Conservation (phyloP, 23 tunicate species). For the Clavelina lepadiformis region DNA sequence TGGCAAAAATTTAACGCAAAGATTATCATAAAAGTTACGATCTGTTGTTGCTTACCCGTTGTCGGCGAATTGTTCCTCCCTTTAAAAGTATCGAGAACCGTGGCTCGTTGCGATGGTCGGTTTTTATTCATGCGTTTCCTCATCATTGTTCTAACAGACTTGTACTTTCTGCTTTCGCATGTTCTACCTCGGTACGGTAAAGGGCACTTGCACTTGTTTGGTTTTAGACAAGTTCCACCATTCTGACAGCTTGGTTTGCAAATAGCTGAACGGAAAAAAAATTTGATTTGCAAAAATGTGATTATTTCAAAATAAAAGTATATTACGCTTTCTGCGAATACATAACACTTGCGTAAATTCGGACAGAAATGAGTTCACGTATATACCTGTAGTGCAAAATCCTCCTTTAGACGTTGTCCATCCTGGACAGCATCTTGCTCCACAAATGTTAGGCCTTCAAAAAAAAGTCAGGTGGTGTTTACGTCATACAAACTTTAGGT, state of each 20-base stretch:
- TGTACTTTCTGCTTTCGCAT: not conserved
- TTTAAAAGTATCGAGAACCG: not conserved
- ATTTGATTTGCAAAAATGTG: too few species aligned
- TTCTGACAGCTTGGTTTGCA: not conserved
- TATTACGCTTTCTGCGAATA: too few species aligned
- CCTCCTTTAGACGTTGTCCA: not conserved
- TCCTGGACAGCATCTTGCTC: constrained; percentile 5
- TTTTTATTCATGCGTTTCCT: too few species aligned
- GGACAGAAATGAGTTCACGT: not conserved
- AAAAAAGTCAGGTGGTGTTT: not conserved
- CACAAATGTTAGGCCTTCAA: constrained; percentile 7
- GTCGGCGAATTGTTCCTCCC: not conserved
- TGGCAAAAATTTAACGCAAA: too few species aligned
- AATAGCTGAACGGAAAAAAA: too few species aligned
- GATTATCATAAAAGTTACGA: too few species aligned
- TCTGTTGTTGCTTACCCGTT: not conserved
- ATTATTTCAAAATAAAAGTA: too few species aligned
- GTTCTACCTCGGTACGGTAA: not conserved
- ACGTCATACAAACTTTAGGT: not conserved
- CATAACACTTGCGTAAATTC: not conserved
- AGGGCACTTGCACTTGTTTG: constrained; percentile 3
- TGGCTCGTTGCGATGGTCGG: too few species aligned
- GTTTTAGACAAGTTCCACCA: not conserved
- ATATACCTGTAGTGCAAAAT: not conserved
- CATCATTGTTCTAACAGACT: not conserved